Conservation (phyloP, 2,797 vertebrate genomes). For the Lacerta bilineata region DNA sequence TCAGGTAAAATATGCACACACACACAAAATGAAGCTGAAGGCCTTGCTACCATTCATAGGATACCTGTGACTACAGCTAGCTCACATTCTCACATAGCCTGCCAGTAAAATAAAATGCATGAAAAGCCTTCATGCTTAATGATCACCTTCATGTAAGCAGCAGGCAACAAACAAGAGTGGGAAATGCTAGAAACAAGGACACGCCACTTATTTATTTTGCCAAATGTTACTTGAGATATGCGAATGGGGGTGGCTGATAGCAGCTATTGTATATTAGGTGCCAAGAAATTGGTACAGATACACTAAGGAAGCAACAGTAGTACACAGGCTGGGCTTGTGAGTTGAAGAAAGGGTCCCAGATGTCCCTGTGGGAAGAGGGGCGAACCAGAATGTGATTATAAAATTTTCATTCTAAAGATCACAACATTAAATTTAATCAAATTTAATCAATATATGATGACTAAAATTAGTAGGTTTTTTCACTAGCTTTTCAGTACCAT, state of each 20-base stretch:
- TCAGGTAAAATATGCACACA: background rate
- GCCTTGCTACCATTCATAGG: background rate
- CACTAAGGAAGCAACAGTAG: background rate
- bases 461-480: background rate
- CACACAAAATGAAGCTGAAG: background rate
- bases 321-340: background rate
- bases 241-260: background rate
- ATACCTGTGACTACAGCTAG: background rate
- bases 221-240: background rate
- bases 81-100: background rate
- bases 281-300: background rate
- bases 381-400: background rate
- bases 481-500: background rate
- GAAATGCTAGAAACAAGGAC: background rate
- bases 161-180: background rate
- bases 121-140: background rate
- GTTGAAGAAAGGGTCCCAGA: background rate
- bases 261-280: background rate
- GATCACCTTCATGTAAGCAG: background rate
- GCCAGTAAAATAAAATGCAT: background rate
- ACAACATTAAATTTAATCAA: background rate
- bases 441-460: background rate
- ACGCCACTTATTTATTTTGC: background rate
- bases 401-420: background rate
- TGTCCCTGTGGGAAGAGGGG: background rate